Conservation (phyloP, 2,797 vertebrate species). For the Onychomys torridus region DNA sequence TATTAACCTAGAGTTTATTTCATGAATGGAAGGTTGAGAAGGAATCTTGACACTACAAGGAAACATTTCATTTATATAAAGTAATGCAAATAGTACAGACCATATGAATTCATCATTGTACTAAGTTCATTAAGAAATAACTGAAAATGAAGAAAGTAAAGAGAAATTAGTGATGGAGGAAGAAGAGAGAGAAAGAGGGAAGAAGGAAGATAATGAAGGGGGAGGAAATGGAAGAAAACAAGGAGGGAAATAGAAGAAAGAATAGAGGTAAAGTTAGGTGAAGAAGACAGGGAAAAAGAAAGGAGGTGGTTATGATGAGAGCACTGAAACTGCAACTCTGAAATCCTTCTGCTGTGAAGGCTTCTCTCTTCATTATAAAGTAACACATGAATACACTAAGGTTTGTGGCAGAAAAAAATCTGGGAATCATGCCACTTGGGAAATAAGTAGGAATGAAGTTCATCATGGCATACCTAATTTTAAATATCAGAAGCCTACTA, state of each 20-base stretch:
- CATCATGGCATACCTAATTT: not conserved
- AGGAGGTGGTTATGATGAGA: not conserved
- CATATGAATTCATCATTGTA: not conserved
- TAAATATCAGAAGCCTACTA: not conserved
- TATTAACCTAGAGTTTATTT: not conserved
- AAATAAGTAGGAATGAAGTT: not conserved
- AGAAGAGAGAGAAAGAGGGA: not conserved
- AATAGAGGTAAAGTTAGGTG: not conserved
- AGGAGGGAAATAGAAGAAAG: not conserved
- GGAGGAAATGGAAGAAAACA: not conserved
- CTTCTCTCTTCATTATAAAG: not conserved
- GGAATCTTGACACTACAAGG: not conserved
- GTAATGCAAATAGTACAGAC: not conserved
- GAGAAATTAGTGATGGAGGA: not conserved
- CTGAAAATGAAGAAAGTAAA: not conserved
- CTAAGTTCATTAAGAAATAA: not conserved
- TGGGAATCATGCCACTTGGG: not conserved
- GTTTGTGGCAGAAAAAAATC: not conserved
- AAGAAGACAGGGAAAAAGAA: not conserved
- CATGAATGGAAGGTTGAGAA: not conserved
- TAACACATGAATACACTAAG: not conserved
- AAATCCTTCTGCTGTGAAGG: not conserved
- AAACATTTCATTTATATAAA: not conserved
- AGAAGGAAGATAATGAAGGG: not conserved
- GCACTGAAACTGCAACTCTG: not conserved